Evolutionary conservation across 2,888 invertebrate species (phyloP), one percentile per base, ranked within the genome.

Genomic region (Andrena camellia): DNA sequence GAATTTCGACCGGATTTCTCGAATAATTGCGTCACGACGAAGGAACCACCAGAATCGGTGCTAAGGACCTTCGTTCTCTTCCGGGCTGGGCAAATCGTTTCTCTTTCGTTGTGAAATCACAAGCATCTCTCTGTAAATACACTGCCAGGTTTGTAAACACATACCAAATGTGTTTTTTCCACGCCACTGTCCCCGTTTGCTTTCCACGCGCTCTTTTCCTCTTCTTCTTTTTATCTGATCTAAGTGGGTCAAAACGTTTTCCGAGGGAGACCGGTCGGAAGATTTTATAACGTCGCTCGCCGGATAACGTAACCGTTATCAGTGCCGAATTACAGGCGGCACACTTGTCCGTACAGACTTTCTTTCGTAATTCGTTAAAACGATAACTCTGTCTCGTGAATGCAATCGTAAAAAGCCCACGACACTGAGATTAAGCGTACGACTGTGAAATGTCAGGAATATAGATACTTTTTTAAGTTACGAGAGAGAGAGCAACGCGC

Each of bases 251-350:
- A 60, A 17, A 60, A 29, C n/a, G 20, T 57, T 42, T 52, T 20
- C 50, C n/a, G 23, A n/a, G 10, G 6, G 10, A n/a, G n/a, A 57
- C 23, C 3, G 42, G 64, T 63, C 26, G 35, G 29, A 60, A 59
- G 66, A 67, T 60, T 78, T 66, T 66, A 20, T 66, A 52, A 42
- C 17, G 42, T 52, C 35, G 20, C 17, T 29, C 29, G 66, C 42
- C 42, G 42, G 42, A 42, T 42, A 42, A 42, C 42, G 73, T 73
- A 66, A 59, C 20, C 20, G n/a, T 33, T 78, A 78, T 78, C 77
- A 17, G n/a, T 20, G 13, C 13, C 26, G 10, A 71, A 63, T 57
- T 63, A 48, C 26, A n/a, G 33, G 8, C 20, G 10, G 29, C 20
- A 20, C 23, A 10, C 57, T 29, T 20, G 20, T 33, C 17, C 3